Evolutionary conservation across 2,797 vertebrate genomes (phyloP).

Genomic region (Columba guinea): DNA sequence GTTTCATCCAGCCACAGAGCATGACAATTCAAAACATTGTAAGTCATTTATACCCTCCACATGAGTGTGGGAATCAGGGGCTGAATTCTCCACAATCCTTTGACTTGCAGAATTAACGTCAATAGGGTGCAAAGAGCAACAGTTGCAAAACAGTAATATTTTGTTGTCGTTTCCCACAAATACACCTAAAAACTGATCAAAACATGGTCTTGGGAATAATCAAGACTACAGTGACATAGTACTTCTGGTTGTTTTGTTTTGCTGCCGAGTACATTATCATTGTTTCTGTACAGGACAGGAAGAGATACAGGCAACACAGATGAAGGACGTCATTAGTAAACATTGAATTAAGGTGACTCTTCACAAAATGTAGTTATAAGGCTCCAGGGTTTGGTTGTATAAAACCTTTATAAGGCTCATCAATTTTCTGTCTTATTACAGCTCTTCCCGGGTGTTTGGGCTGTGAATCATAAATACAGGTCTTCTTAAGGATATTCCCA

Average conservation of each 20-base stretch:
- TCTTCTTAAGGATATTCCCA: background rate
- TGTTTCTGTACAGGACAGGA: constrained; percentile 28
- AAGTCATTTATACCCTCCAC: background rate
- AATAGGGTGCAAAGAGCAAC: rapidly evolving
- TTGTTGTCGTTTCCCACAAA: background rate
- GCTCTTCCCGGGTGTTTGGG: constrained; percentile 40
- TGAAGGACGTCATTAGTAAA: constrained; percentile 51
- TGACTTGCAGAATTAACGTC: background rate
- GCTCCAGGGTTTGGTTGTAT: constrained; percentile 44
- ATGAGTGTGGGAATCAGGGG: rapidly evolving
- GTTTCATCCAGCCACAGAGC: background rate
- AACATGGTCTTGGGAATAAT: background rate
- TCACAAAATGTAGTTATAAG: constrained; percentile 47
- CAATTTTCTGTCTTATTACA: constrained; percentile 61
- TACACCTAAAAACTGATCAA: background rate
- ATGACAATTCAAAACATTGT: background rate
- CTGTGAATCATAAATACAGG: constrained; percentile 58
- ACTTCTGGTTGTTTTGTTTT: background rate
- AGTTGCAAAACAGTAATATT: rapidly evolving
- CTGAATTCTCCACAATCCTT: background rate
- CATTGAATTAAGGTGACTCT: constrained; percentile 64
- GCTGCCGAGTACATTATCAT: background rate
- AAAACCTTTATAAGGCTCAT: constrained; percentile 65
- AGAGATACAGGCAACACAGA: constrained; percentile 21
- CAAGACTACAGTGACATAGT: background rate